These are phyloP conservation scores for rabbit (Oryctolagus cuniculus) DNA, from an alignment of 2,113 vertebrate species.

Conservation along the genomic window DNA sequence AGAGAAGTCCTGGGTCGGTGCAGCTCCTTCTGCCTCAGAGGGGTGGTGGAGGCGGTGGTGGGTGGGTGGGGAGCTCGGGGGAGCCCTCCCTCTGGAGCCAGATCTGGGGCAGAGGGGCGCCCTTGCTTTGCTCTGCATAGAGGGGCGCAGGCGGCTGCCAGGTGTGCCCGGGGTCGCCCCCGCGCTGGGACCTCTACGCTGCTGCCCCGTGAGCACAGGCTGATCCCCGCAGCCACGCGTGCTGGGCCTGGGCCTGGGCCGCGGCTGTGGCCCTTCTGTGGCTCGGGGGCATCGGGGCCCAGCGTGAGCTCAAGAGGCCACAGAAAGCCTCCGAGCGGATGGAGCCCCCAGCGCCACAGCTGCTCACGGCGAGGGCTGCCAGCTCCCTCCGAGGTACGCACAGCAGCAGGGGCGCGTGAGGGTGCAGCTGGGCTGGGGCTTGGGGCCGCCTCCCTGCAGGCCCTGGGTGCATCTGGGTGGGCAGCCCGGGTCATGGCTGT, in stretches of 20 bases:
- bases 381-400: constrained; percentile 90
- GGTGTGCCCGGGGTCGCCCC: constrained; percentile 33
- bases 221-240: too few species aligned
- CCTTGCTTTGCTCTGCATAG: background rate
- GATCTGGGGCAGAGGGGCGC: background rate
- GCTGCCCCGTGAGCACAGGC: too few species aligned
- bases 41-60: background rate
- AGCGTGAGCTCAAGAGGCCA: constrained; percentile 90
- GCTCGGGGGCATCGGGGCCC: constrained; percentile 87
- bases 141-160: constrained; percentile 16
- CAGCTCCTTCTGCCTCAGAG: too few species aligned
- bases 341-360: constrained; percentile 91
- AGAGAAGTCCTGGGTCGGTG: too few species aligned
- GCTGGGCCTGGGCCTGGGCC: constrained; percentile 90
- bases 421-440: background rate
- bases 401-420: background rate
- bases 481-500: background rate
- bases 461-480: background rate
- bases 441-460: background rate
- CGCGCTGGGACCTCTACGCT: background rate
- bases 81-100: background rate
- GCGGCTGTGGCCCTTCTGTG: constrained; percentile 90
- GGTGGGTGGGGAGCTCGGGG: background rate
- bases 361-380: constrained; percentile 91
- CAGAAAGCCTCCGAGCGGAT: constrained; percentile 90